Evolutionary conservation across 2,888 invertebrate species (phyloP).

Genomic region (Drosophila sordidapex): DNA sequence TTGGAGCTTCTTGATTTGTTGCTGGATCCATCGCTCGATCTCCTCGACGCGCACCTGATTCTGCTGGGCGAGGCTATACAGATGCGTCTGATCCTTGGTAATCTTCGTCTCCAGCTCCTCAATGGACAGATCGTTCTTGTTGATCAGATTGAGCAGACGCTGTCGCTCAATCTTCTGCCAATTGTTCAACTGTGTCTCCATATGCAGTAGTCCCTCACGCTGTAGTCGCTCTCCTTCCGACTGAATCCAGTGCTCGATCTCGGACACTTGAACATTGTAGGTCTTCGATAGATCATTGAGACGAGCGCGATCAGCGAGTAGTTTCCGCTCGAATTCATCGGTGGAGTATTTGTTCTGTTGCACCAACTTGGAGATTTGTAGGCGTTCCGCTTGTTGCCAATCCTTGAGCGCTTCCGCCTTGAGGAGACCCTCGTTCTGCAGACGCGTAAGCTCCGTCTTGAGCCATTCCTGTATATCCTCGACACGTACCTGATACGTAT

Average conservation of each 20-base stretch:
- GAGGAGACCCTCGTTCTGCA: conserved; percentile 81
- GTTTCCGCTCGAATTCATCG: conserved; percentile 80
- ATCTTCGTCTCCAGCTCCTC: conserved; percentile 81
- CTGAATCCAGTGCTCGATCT: conserved; percentile 83
- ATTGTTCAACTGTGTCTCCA: conserved; percentile 79
- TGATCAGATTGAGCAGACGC: conserved; percentile 74
- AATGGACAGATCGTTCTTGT: conserved; percentile 81
- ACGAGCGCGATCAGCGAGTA: conserved; percentile 79
- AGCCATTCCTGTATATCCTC: conserved; percentile 83
- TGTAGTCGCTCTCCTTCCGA: conserved; percentile 81
- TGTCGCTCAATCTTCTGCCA: conserved; percentile 83
- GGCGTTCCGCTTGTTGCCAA: conserved; percentile 82
- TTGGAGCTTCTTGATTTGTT: conserved; percentile 81
- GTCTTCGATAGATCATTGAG: conserved; percentile 76
- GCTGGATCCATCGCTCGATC: conserved; percentile 83
- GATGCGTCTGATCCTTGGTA: conserved; percentile 78
- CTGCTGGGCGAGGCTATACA: conserved; percentile 80
- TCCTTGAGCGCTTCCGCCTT: conserved; percentile 82
- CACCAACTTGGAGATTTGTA: conserved; percentile 75
- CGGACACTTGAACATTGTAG: conserved; percentile 82
- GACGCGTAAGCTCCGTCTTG: conserved; percentile 77
- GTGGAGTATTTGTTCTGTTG: conserved; percentile 81
- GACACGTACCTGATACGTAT: conserved; percentile 80
- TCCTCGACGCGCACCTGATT: conserved; percentile 83
- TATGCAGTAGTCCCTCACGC: conserved; percentile 74